phyloP scores from a whole-genome alignment of 1,140 invertebrate genomes.

The Pomacea maculata region DNA sequence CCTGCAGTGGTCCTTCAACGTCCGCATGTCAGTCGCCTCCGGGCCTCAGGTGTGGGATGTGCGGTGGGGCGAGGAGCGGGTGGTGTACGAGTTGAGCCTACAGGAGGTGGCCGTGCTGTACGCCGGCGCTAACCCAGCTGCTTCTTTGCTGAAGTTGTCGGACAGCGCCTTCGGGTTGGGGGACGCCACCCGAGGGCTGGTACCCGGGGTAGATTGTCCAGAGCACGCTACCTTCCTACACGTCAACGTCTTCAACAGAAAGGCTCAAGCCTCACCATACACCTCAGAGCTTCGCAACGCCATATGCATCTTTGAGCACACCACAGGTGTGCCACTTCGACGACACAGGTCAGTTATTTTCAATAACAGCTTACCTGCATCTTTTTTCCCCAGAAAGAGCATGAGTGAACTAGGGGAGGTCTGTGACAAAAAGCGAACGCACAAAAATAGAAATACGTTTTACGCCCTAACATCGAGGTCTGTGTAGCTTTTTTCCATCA shows the following conservation, averaged over 20 bases:
- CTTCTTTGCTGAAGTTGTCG: slow-evolving; percentile 33
- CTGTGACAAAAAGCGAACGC: too few relatives aligned
- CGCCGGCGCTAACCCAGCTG: slow-evolving; percentile 40
- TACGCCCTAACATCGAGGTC: too few relatives aligned
- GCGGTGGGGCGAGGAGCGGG: slow-evolving; percentile 32
- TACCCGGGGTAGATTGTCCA: slow-evolving; percentile 52
- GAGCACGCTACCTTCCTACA: slow-evolving; percentile 36
- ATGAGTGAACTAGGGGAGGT: too few relatives aligned
- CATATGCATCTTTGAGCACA: slow-evolving; percentile 58
- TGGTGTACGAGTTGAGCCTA: slow-evolving; percentile 53
- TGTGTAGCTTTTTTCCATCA: too few relatives aligned
- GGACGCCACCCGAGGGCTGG: slow-evolving; percentile 27
- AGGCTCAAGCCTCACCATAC: slow-evolving; percentile 6
- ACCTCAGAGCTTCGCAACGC: slow-evolving; percentile 42
- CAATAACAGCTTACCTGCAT: too few relatives aligned
- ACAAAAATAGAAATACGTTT: too few relatives aligned
- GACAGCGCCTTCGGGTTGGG: slow-evolving; percentile 44
- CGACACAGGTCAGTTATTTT: slow-evolving; percentile 32
- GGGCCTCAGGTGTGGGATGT: slow-evolving; percentile 48
- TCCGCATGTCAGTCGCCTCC: slow-evolving; percentile 32
- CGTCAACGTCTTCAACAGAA: slow-evolving; percentile 24
- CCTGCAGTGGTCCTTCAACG: slow-evolving; percentile 48
- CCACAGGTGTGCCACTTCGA: slow-evolving; percentile 42
- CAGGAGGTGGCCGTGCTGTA: slow-evolving; percentile 53
- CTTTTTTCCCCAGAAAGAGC: too few relatives aligned